phyloP scores from a whole-genome alignment of 64 coral and sea anemone genomes.

The Dendrophyllia cribrosa region DNA sequence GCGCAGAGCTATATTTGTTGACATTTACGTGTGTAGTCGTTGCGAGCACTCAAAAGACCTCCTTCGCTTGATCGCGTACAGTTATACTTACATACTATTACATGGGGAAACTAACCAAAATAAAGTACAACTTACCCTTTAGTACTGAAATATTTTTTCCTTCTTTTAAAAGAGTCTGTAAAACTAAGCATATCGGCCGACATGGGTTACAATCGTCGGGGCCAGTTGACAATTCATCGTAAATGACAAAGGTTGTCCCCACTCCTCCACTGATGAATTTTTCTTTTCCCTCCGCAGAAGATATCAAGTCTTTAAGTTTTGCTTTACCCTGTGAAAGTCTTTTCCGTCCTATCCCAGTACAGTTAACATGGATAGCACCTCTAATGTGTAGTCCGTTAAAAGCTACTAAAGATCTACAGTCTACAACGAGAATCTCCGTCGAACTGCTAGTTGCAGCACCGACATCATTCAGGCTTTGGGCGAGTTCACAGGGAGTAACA shows the following conservation, averaged over 20 bases:
- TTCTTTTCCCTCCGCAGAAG: slow-evolving; percentile 94
- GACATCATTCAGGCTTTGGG: slow-evolving; percentile 58
- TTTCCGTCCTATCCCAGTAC: slow-evolving; percentile 88
- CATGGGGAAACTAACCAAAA: neutral
- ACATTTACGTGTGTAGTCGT: neutral
- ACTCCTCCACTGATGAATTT: slow-evolving; percentile 83
- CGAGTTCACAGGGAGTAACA: slow-evolving; percentile 82
- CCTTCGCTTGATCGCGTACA: slow-evolving; percentile 1
- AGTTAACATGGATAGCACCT: slow-evolving; percentile 99
- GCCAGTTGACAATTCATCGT: slow-evolving; percentile 77
- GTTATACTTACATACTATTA: neutral
- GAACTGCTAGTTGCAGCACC: neutral
- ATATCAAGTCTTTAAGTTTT: slow-evolving; percentile 97
- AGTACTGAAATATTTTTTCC: slow-evolving; percentile 93
- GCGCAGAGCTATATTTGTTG: neutral
- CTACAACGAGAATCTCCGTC: slow-evolving; percentile 74
- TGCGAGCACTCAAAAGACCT: neutral
- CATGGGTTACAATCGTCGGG: slow-evolving; percentile 64
- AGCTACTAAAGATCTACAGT: slow-evolving; percentile 89
- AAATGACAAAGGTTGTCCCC: slow-evolving; percentile 83
- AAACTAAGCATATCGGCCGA: slow-evolving; percentile 89
- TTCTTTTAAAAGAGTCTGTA: slow-evolving; percentile 95
- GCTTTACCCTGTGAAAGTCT: slow-evolving; percentile 94
- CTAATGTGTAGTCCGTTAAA: slow-evolving; percentile 92
- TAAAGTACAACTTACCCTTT: slow-evolving; percentile 77